Evolutionary conservation across 2,888 invertebrate species (phyloP), one percentile per base, ranked within the genome.

Genomic region (Troglohyphantes excavatus): DNA sequence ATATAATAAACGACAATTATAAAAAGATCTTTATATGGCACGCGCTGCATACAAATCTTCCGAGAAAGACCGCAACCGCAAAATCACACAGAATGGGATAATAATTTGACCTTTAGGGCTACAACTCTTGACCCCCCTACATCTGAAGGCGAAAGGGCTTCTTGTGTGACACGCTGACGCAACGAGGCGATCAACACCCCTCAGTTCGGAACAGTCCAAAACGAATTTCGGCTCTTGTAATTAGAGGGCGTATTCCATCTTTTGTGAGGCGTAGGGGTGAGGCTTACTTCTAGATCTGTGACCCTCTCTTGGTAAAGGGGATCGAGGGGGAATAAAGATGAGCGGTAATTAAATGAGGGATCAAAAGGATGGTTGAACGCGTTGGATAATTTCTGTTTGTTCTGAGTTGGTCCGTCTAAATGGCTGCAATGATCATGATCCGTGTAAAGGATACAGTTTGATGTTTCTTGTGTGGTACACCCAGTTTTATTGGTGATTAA

Each of bases 231-330:
- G 61, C 26, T 46, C 72, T 68, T 26, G 27, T 87, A 87, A 87
- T 87, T 87, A 79, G 79, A 86, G 86, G 86, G 86, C 87, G 87
- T 87, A 43, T 43, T 72, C 61, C 70, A 39, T 73, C 63, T 65
- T 78, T 79, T 65, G 27, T 19, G 63, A 78, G 79, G 63, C 72
- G 72, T 86, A 67, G 76, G 68, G 85, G 85, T 65, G 67, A 76
- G 85, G 85, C 76, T 39, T n/a, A 13, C 53, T 53, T 19, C 27
- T 11, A 68, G 53, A 27, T 46, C 59, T 46, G 70, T 86, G 86
- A 86, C 79, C 86, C 70, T 43, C 72, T 11, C 39, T n/a, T n/a
- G n/a, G 43, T 11, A 27, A 73, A 79, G 59, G 76, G 86, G 76
- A 76, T 26, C 61, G 78, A 29, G 39, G 13, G 85, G 7, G 76